Evolutionary conservation across 1,140 invertebrate species (phyloP).

Genomic region (Aplysia californica): DNA sequence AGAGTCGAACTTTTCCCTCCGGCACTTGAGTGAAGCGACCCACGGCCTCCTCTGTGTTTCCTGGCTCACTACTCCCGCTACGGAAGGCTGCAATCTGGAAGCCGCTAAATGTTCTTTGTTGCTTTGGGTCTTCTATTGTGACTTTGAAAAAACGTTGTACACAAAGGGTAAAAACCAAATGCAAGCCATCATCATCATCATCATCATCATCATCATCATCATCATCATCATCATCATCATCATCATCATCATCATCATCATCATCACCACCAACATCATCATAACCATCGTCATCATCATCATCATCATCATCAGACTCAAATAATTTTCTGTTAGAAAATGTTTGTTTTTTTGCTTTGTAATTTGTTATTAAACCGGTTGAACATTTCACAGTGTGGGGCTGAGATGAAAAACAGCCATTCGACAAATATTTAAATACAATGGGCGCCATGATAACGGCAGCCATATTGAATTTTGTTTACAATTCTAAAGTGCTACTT

Average conservation of each 20-base stretch:
- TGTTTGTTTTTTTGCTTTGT: too few relatives aligned
- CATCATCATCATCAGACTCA: neutral
- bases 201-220: neutral
- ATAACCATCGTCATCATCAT: neutral
- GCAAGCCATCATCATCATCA: too few relatives aligned
- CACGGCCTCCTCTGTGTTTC: neutral
- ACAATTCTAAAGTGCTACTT: too few relatives aligned
- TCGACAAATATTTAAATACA: too few relatives aligned
- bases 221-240: neutral
- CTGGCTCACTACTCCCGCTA: too few relatives aligned
- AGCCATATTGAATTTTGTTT: too few relatives aligned
- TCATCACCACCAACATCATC: neutral
- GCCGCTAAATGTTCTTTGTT: neutral
- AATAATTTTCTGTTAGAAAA: too few relatives aligned
- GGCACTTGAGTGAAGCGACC: neutral
- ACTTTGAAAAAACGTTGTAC: slow-evolving; percentile 8
- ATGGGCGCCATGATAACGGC: too few relatives aligned
- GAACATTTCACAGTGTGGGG: too few relatives aligned
- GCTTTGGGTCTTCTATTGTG: neutral
- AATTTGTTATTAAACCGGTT: too few relatives aligned
- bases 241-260: neutral
- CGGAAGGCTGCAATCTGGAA: neutral
- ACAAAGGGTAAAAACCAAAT: too few relatives aligned
- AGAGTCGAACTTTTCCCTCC: neutral
- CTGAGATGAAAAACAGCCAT: too few relatives aligned